These are phyloP conservation scores for Heliothis virescens DNA, from an alignment of 1,140 invertebrate species.

Conservation along the genomic window DNA sequence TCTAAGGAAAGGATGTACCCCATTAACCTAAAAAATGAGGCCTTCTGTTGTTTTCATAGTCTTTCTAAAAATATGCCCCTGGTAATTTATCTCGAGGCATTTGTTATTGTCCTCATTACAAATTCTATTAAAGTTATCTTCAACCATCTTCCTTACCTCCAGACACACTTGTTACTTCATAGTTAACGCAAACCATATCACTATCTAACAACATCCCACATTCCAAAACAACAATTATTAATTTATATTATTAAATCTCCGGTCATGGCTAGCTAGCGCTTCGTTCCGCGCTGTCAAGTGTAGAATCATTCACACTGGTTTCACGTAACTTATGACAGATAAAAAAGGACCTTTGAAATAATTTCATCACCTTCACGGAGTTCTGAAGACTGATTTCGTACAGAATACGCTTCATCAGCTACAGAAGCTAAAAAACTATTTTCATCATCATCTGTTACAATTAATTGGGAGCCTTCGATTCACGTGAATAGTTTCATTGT, in stretches of 20 bases:
- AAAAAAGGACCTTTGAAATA: slow-evolving; percentile 12
- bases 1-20: too few relatives aligned
- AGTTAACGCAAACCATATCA: not conserved
- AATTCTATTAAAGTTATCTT: not conserved
- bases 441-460: slow-evolving; percentile 37
- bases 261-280: not conserved
- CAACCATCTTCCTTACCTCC: not conserved
- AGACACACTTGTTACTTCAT: not conserved
- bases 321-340: not conserved
- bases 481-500: slow-evolving; percentile 27
- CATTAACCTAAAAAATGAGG: too few relatives aligned
- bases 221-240: not conserved
- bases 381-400: slow-evolving; percentile 52
- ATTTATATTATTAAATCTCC: slow-evolving; percentile 19
- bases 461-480: slow-evolving; percentile 40
- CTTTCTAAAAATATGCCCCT: too few relatives aligned
- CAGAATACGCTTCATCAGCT: slow-evolving; percentile 52
- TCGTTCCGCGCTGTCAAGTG: slow-evolving; percentile 10
- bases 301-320: slow-evolving; percentile 25
- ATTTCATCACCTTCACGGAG: slow-evolving; percentile 49
- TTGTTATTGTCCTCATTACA: too few relatives aligned
- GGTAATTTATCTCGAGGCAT: too few relatives aligned
- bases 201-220: not conserved
- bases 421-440: slow-evolving; percentile 23
- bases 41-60: too few relatives aligned